Base-by-base conservation (phyloP, 2,888 invertebrate genomes). In the Onchidella celtica region DNA sequence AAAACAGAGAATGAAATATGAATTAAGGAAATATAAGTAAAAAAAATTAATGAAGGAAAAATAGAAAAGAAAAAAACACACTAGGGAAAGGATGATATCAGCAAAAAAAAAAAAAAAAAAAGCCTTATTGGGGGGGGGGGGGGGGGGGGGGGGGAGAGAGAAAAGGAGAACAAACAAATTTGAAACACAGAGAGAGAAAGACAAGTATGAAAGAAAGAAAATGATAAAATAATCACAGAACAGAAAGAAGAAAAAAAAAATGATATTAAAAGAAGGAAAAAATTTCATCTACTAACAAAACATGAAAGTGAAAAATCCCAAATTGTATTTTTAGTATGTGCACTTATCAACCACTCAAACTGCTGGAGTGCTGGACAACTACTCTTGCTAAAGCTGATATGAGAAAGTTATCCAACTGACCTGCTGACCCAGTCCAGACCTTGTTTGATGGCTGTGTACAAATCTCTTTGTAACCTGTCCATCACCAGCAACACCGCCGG, bases 401-500 rank as follows among this genome's bases (percentile, higher is more conserved):
- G n/a, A n/a, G n/a, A n/a, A n/a, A n/a, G n/a, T n/a, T 47, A 47
- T 47, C 21, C 3, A 61, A 77, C 73, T 73, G 85, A 92, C 93
- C 93, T 90, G 80, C 88, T 87, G 40, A 86, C 87, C 95, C 96
- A 96, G 69, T 94, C 90, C 0, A 97, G 94, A 0, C 96, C 96
- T 17, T 95, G 94, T 84, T 95, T 95, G 24, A 96, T 94, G 2
- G 97, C 97, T 75, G 96, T 95, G 93, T 97, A 96, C 79, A 97
- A 94, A 94, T 97, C 97, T 73, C 96, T 94, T 82, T 95, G 95
- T 92, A 96, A 94, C 4, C 97, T 94, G 80, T 94, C 96, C 93
- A 97, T 96, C 69, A 97, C 95, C n/a, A 97, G 95, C 77, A 97
- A 94, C 81, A 97, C 97, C 55, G 96, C 96, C 0, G 96, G 95